phyloP scores from a whole-genome alignment of 1,140 invertebrate genomes.

The Penaeus japonicus region DNA sequence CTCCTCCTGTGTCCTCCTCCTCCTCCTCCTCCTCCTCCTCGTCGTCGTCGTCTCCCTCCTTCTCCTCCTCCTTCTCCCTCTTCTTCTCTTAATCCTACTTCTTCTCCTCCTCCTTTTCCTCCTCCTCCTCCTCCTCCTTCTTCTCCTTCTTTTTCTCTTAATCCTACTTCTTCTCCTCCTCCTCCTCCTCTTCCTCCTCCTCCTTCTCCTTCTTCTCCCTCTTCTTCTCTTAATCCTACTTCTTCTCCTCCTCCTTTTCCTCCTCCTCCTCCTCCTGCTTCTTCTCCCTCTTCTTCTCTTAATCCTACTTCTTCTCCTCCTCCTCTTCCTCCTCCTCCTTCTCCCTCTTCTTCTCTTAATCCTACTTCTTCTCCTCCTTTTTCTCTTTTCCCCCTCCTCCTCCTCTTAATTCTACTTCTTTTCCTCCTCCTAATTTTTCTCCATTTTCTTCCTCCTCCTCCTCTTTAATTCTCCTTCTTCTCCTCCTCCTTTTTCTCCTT shows the following conservation, averaged over 20 bases:
- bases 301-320: background rate
- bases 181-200: background rate
- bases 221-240: background rate
- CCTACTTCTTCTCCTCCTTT: background rate
- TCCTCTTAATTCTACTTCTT: background rate
- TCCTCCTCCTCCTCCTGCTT: no score
- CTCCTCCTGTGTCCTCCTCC: no score
- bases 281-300: background rate
- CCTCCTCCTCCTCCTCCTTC: background rate
- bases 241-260: background rate
- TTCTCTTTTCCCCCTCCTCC: background rate
- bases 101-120: background rate
- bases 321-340: background rate
- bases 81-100: background rate
- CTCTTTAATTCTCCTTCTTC: background rate
- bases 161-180: background rate
- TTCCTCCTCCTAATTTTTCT: background rate
- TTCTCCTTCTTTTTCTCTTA: background rate
- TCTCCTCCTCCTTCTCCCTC: background rate
- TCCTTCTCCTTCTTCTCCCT: background rate
- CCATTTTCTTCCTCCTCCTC: background rate
- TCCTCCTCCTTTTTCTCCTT: background rate
- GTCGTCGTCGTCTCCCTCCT: no score
- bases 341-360: background rate
- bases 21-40: no score